A percentile compares a stretch with the other conserved stretches of the same genome.
Evolutionary conservation across 2,797 vertebrate genomes (phyloP).

Genomic region (Sebastes iracundus): DNA sequence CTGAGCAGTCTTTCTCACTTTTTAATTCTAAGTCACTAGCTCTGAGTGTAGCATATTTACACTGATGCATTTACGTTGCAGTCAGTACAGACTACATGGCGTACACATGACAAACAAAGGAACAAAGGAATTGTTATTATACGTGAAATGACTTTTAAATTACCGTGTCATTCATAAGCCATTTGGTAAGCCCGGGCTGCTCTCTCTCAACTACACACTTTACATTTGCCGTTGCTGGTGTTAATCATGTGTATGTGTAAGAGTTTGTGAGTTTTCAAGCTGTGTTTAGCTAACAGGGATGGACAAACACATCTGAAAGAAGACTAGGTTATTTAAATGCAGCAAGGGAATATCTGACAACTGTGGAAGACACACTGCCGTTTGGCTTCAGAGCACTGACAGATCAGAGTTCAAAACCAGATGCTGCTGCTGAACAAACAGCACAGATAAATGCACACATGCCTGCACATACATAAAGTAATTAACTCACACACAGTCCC

Average conservation of each 20-base stretch:
- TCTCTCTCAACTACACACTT: neutral
- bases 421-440: neutral
- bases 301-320: too few species aligned
- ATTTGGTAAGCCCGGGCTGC: too few species aligned
- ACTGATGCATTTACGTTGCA: neutral
- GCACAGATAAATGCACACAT: neutral
- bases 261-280: neutral
- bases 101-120: neutral
- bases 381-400: neutral
- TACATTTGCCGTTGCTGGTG: neutral
- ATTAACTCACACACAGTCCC: neutral
- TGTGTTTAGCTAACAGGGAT: neutral
- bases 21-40: neutral
- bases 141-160: neutral
- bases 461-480: neutral
- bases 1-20: rapidly evolving
- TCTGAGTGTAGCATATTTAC: neutral
- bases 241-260: neutral
- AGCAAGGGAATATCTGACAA: neutral
- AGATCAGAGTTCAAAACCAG: constrained; percentile 1
- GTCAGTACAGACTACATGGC: too few species aligned
- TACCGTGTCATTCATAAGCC: too few species aligned
- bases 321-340: neutral
- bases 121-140: neutral
- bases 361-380: neutral